phyloP scores from a whole-genome alignment of 2,113 vertebrate genomes.

The Macaca mulatta region DNA sequence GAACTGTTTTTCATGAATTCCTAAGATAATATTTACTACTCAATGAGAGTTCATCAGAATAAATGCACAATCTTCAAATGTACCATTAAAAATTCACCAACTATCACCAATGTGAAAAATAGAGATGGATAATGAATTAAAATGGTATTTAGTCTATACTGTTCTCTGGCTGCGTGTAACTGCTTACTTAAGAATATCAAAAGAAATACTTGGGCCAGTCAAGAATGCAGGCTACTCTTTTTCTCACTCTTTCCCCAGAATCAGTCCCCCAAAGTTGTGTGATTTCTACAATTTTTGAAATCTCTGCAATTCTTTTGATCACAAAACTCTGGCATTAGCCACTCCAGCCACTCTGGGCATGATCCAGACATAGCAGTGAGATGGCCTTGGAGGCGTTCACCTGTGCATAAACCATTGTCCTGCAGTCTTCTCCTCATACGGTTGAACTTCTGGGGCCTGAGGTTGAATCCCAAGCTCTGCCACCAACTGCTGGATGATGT shows the following conservation, averaged over 20 bases:
- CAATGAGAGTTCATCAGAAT: neutral
- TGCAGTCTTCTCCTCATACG: neutral
- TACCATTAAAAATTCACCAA: neutral
- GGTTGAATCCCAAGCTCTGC: neutral
- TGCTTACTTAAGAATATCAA: neutral
- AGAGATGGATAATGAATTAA: neutral
- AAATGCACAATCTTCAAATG: neutral
- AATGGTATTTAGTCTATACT: neutral
- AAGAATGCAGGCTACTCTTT: neutral
- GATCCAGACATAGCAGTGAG: neutral
- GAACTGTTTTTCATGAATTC: conserved; percentile 80
- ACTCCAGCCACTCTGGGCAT: neutral
- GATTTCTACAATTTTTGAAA: neutral
- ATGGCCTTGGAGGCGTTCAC: neutral
- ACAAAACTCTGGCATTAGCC: neutral
- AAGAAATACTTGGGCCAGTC: neutral
- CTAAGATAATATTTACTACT: neutral
- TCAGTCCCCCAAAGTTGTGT: neutral
- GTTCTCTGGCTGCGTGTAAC: neutral
- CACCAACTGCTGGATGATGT: neutral
- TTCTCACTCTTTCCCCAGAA: neutral
- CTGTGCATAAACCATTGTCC: neutral
- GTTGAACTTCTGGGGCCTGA: neutral
- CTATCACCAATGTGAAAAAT: neutral
- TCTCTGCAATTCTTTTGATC: conserved; percentile 10